Evolutionary conservation across 2,113 vertebrate genomes (phyloP), one percentile per base, ranked within the genome.

Genomic region (Tamias sibiricus): DNA sequence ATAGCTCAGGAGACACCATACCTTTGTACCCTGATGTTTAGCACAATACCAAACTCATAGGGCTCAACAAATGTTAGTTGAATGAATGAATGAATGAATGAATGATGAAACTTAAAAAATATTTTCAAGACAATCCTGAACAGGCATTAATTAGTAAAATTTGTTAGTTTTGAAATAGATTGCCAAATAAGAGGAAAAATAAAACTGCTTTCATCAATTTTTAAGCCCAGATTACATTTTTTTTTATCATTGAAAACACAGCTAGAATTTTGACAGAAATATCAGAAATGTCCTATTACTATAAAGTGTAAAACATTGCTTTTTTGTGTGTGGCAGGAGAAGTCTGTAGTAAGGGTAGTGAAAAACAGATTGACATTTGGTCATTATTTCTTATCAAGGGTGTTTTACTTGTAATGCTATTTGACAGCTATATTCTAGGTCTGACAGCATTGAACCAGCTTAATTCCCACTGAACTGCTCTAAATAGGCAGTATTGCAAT

Each of bases 401-500:
- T 98, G 98, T 99, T 98, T 98, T 98, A 99, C 98, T 99, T 98
- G 98, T 99, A 99, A 99, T 99, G 98, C 99, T 99, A 98, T 99
- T 99, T 99, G 99, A 99, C 99, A 99, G 99, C 99, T 99, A 99
- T 99, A 99, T 99, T 99, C 98, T 97, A 98, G 98, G 98, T 98
- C 98, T 99, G 99, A 99, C 99, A 99, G 99, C 99, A 99, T 97
- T 98, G 98, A 99, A 99, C 99, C 99, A 99, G 99, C 98, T 98
- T 99, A 99, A 99, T 99, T 99, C 99, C 99, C 98, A 99, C 98
- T 98, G 98, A 99, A 99, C 99, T 99, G 99, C 99, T 99, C 99
- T 99, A 99, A 99, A 99, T 99, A 99, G 98, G 99, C 99, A 98
- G 99, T 98, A 99, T 98, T 99, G 99, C 99, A 99, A 99, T 99